Percentiles rank a stretch among this genome's conserved stretches.
phyloP scores from a whole-genome alignment of 2,797 vertebrate genomes.

The Chrosomus eos region DNA sequence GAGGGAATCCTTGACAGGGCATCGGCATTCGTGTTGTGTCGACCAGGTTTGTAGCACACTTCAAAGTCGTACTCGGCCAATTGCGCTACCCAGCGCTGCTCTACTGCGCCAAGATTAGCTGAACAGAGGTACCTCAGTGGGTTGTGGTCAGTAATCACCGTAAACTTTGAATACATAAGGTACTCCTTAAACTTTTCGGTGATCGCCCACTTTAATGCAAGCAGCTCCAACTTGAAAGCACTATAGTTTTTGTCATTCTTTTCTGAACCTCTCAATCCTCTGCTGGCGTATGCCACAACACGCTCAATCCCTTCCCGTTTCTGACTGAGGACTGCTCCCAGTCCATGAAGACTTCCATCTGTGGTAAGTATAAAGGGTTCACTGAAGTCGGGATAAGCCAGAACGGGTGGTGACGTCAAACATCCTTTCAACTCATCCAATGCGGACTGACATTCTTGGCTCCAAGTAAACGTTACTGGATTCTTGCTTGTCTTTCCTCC shows the following conservation, averaged over 20 bases:
- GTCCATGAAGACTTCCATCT: slow-evolving; percentile 37
- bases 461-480: neutral
- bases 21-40: neutral
- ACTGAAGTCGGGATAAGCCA: slow-evolving; percentile 13
- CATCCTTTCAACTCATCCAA: slow-evolving; percentile 21
- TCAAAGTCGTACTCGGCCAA: neutral
- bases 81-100: neutral
- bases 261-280: no score
- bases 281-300: neutral
- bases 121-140: no score
- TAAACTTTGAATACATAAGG: no score
- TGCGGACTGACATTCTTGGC: neutral
- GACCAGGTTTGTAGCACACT: slow-evolving; percentile 9
- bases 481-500: neutral
- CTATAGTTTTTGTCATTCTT: no score
- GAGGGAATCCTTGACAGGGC: neutral
- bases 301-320: slow-evolving; percentile 3
- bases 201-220: no score
- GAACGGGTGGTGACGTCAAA: slow-evolving; percentile 4
- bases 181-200: no score
- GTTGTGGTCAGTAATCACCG: no score
- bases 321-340: slow-evolving; percentile 42
- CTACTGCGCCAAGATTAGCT: neutral
- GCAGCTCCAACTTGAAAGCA: no score
- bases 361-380: slow-evolving; percentile 28